These are phyloP conservation scores for Orchesella flavescens DNA, from an alignment of 2,888 invertebrate genomes.

Conservation along the genomic window DNA sequence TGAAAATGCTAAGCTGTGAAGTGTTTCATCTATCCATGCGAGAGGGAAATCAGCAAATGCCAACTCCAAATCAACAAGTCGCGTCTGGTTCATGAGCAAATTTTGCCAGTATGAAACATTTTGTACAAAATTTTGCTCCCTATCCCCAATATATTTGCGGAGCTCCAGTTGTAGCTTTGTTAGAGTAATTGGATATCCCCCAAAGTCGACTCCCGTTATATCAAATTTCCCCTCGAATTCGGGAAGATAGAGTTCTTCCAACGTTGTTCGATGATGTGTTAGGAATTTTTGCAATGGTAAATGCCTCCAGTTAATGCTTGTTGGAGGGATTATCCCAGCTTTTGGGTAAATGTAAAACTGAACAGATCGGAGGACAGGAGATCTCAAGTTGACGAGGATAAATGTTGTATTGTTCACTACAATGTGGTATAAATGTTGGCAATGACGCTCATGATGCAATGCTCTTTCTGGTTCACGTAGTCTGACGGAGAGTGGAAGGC, in stretches of 20 bases:
- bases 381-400: constrained; percentile 34
- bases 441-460: constrained; percentile 24
- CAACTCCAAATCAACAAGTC: constrained; percentile 25
- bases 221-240: constrained; percentile 60
- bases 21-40: constrained; percentile 15
- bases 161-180: constrained; percentile 33
- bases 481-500: constrained; percentile 38
- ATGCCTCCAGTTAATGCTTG: constrained; percentile 55
- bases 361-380: neutral
- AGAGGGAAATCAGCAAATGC: constrained; percentile 32
- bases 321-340: constrained; percentile 38
- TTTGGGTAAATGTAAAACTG: constrained; percentile 56
- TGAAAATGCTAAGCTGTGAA: constrained; percentile 6
- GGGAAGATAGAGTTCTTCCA: constrained; percentile 52
- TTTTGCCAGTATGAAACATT: constrained; percentile 33
- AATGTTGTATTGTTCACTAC: constrained; percentile 46
- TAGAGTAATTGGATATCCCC: constrained; percentile 22
- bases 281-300: constrained; percentile 55
- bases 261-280: constrained; percentile 27
- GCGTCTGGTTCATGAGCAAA: constrained; percentile 41
- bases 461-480: constrained; percentile 44
- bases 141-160: constrained; percentile 41
- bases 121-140: constrained; percentile 44
- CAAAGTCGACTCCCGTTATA: neutral
- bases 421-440: constrained; percentile 28